These are phyloP conservation scores for Dasyprocta punctata DNA, from an alignment of 2,113 vertebrate genomes.

Conservation along the genomic window DNA sequence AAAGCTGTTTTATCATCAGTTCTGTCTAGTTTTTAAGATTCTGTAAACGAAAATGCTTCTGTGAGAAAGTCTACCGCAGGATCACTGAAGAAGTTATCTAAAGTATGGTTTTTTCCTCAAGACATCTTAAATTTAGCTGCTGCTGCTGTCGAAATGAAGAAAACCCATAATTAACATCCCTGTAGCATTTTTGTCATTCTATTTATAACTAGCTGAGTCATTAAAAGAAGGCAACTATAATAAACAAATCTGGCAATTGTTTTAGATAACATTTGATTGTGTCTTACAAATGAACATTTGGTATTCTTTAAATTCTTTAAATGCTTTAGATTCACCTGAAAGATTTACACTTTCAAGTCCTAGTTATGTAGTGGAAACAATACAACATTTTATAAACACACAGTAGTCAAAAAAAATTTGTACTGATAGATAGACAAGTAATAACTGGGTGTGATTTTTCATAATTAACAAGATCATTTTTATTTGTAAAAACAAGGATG, in stretches of 20 bases:
- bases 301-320: neutral
- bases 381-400: neutral
- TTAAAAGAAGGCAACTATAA: slow-evolving; percentile 3
- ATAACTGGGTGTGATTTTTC: neutral
- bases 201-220: slow-evolving; percentile 53
- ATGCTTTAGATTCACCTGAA: neutral
- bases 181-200: neutral
- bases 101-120: neutral
- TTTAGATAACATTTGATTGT: neutral
- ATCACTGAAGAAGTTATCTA: neutral
- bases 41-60: slow-evolving; percentile 33
- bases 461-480: neutral
- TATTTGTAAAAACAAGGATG: neutral
- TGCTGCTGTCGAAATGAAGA: neutral
- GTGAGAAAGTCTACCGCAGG: neutral
- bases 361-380: neutral
- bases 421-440: neutral
- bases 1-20: neutral
- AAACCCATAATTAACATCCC: slow-evolving; percentile 34
- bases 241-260: neutral
- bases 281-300: neutral
- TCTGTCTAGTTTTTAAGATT: neutral
- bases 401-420: neutral
- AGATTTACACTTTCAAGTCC: neutral
- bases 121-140: neutral